These are phyloP conservation scores for Phylloscopus trochilus DNA, from an alignment of 2,113 vertebrate species.

Conservation along the genomic window DNA sequence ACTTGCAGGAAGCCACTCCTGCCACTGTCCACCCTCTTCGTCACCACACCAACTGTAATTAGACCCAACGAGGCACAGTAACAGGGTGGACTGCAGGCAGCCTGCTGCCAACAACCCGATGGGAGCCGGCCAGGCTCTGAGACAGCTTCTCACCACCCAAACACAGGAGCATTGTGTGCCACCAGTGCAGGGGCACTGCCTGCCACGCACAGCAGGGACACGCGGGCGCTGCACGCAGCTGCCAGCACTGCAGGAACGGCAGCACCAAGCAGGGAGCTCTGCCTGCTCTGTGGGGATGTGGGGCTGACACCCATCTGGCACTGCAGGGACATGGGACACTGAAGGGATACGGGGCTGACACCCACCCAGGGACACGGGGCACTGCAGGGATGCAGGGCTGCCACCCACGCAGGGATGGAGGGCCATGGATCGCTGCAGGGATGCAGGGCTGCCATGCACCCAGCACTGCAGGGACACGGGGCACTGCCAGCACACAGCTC, in stretches of 20 bases:
- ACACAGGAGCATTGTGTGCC: constrained; percentile 41
- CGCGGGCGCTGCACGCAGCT: background rate
- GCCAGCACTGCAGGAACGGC: background rate
- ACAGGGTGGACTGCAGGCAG: background rate
- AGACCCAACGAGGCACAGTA: constrained; percentile 1
- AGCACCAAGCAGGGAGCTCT: background rate
- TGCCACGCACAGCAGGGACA: background rate
- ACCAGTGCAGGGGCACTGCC: constrained; percentile 13
- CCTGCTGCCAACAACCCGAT: background rate
- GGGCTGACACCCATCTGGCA: background rate
- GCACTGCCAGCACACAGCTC: background rate
- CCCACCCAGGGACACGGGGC: background rate
- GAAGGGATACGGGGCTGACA: background rate
- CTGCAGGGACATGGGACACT: background rate
- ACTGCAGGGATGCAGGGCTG: background rate
- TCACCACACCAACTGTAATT: constrained; percentile 19
- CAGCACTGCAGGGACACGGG: background rate
- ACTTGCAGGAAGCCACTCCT: constrained; percentile 33
- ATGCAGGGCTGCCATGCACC: background rate
- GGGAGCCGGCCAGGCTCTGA: background rate
- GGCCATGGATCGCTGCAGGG: background rate
- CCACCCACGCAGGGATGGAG: background rate
- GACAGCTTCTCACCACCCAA: constrained; percentile 12
- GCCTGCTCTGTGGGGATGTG: background rate
- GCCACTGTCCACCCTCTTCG: constrained; percentile 32